Conservation (phyloP, 2,113 vertebrate genomes). For the Saguinus imperator region DNA sequence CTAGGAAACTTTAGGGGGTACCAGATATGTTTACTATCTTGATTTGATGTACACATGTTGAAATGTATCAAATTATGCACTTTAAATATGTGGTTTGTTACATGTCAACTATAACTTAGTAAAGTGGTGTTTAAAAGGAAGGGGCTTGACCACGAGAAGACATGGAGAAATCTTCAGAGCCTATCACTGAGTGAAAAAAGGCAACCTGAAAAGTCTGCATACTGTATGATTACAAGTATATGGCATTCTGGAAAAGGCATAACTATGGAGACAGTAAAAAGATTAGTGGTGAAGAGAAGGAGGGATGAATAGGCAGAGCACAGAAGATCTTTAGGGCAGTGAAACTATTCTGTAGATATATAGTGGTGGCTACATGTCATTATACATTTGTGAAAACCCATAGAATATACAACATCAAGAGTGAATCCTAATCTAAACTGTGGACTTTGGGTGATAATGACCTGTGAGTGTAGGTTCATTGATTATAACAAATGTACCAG, state of each 20-base stretch:
- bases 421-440: neutral
- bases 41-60: neutral
- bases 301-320: neutral
- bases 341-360: neutral
- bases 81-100: neutral
- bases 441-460: neutral
- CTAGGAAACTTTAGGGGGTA: neutral
- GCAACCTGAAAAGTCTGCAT: neutral
- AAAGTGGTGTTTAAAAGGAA: conserved; percentile 2
- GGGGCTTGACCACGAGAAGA: neutral
- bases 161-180: neutral
- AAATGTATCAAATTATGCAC: neutral
- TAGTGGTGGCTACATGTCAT: neutral
- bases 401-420: neutral
- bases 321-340: neutral
- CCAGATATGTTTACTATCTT: neutral
- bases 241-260: conserved; percentile 5
- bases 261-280: neutral
- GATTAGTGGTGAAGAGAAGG: neutral
- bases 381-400: neutral
- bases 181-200: neutral
- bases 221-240: neutral
- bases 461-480: neutral
- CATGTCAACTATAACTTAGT: neutral
- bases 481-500: neutral